Evolutionary conservation across 2,797 vertebrate species (phyloP), one percentile per base, ranked within the genome.

Genomic region (Melanotaenia boesemani): DNA sequence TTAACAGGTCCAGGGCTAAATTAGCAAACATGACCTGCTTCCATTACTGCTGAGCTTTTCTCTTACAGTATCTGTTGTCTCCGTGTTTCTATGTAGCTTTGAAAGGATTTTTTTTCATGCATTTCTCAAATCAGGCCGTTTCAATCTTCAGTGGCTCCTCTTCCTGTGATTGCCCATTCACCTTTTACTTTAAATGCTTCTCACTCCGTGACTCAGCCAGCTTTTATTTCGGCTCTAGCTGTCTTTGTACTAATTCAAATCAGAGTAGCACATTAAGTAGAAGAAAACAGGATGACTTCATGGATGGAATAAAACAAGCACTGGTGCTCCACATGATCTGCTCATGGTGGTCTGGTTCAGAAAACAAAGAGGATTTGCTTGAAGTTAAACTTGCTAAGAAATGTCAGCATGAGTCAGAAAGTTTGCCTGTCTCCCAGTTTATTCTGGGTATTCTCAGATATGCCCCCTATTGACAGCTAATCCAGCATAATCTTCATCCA

Each of bases 11-110:
- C 71, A 70, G 37, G 63, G 37, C 70, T 61, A 68, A 37, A 85
- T 83, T 87, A 83, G 74, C 67, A 76, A 77, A 67, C 67, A 86
- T 63, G 81, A 82, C 76, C 88, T 86, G 83, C 80, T 70, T 84
- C 67, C 85, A 79, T 86, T 84, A 75, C 70, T 12, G 39, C 10
- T 10, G n/a, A 44, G 41, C 13, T 44, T 36, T 36, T 36, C 36
- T 1, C 41, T 44, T 44, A 10, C 11, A 39, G n/a, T n/a, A n/a
- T n/a, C n/a, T 46, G 44, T 60, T 28, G 68, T 80, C 15, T 67
- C 61, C 58, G 32, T 72, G 63, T 36, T 28, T 44, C 55, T 37
- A 5, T 24, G 41, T 30, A 26, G 24, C 3, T 48, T 48, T 18
- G 26, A 41, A 58, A 67, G 61, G 60, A 24, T 34, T 62, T 39